Conservation (phyloP, 2,113 vertebrate genomes). For the Todiramphus chloris region DNA sequence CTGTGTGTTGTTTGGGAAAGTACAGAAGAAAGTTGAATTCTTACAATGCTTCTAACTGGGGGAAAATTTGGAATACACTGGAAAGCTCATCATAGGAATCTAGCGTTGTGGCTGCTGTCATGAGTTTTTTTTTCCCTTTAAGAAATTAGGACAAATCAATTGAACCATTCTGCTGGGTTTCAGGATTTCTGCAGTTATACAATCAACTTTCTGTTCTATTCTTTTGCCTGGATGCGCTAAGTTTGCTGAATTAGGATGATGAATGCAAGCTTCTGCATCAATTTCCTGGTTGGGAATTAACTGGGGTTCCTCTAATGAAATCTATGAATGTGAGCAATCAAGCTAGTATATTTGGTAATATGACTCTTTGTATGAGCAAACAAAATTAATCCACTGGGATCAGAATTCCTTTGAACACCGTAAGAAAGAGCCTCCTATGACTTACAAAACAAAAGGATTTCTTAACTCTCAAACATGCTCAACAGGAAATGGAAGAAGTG, state of each 20-base stretch:
- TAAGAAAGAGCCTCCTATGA: constrained; percentile 16
- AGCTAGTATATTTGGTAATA: constrained; percentile 16
- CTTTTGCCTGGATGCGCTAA: not conserved
- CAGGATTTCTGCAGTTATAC: not conserved
- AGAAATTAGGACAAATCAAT: not conserved
- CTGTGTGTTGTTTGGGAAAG: not conserved
- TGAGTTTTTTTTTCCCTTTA: not conserved
- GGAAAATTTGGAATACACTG: not conserved
- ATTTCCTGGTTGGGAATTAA: constrained; percentile 19
- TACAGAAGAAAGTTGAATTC: not conserved
- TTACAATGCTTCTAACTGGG: not conserved
- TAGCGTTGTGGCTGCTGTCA: not conserved
- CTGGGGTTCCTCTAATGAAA: not conserved
- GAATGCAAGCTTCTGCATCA: constrained; percentile 4
- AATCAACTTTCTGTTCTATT: constrained; percentile 26
- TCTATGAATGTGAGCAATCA: constrained; percentile 20
- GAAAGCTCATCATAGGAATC: not conserved
- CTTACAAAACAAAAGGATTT: constrained; percentile 33
- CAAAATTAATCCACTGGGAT: constrained; percentile 18
- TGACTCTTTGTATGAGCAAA: not conserved
- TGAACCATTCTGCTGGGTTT: not conserved
- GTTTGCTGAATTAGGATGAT: not conserved
- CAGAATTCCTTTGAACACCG: not conserved
- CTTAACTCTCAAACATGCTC: constrained; percentile 16
- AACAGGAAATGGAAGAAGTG: constrained; percentile 5